Conservation (phyloP, 2,888 invertebrate genomes). For the Lypha dubia region DNA sequence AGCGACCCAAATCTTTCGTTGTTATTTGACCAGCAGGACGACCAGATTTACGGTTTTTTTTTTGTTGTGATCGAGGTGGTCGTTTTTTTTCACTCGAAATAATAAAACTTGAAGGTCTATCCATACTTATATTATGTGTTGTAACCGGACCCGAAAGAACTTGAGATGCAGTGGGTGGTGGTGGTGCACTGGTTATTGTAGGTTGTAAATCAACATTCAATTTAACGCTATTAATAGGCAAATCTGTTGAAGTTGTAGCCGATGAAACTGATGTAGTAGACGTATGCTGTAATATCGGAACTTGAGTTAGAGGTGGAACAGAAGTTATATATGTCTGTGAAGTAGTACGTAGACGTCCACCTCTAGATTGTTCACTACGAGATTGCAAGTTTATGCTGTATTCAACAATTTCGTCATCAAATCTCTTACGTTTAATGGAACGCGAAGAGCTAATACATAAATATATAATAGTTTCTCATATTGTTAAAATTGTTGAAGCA, state of each 20-base stretch:
- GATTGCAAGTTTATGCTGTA: conserved; percentile 89
- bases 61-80: conserved; percentile 75
- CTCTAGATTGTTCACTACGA: conserved; percentile 77
- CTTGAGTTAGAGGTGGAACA: conserved; percentile 70
- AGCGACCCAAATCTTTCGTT: conserved; percentile 94
- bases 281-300: conserved; percentile 49
- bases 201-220: conserved; percentile 6
- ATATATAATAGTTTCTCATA: not conserved
- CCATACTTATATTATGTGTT: conserved; percentile 73
- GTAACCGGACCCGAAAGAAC: not conserved
- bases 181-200: conserved; percentile 1
- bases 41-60: conserved; percentile 77
- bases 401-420: conserved; percentile 98
- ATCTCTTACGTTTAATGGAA: conserved; percentile 96
- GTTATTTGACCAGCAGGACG: conserved; percentile 84
- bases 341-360: conserved; percentile 84
- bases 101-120: conserved; percentile 69
- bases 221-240: conserved; percentile 34
- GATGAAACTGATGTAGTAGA: conserved; percentile 18
- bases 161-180: conserved; percentile 10
- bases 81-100: conserved; percentile 74
- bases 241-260: conserved; percentile 16
- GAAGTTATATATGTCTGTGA: conserved; percentile 83
- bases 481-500: not conserved
- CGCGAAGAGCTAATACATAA: conserved; percentile 90